Evolutionary conservation across 2,888 invertebrate genomes (phyloP), one percentile per base, ranked within the genome.

Genomic region (Eilema griseolum): DNA sequence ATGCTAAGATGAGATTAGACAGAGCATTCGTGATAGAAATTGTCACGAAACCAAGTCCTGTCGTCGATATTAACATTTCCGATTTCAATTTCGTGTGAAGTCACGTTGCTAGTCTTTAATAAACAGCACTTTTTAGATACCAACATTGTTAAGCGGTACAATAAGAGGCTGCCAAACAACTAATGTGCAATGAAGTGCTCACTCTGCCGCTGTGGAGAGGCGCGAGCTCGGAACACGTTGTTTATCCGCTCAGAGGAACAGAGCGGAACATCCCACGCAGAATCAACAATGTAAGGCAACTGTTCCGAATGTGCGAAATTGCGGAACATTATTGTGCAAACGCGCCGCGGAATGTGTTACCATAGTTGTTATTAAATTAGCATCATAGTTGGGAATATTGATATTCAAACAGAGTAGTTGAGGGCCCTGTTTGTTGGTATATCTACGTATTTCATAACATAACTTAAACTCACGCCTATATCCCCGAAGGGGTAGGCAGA

Each of bases 301-400:
- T 59, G 24, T 24, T 24, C 7, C 23, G 26, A 12, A 59, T 11
- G 26, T 10, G 52, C n/a, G 52, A n/a, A n/a, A 52, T n/a, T 10
- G 52, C n/a, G 52, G 52, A n/a, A 52, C 52, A 52, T 52, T 46
- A 46, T 46, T 52, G 52, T 52, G 52, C n/a, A 52, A 46, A 52
- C n/a, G 20, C 7, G n/a, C 3, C 52, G 10, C 52, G 52, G 20
- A 20, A 46, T 7, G 20, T 46, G 46, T 46, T 46, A 4, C n/a
- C n/a, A 2, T 52, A 52, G n/a, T n/a, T 52, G 52, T n/a, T 52
- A n/a, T 52, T 52, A 52, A 52, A 52, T 52, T 52, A 52, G n/a
- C n/a, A 52, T 52, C 7, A n/a, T 52, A n/a, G 52, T 52, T 46
- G 2, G 20, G 52, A 52, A 52, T 52, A 52, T 52, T 52, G 52